Conservation (phyloP, 1,140 invertebrate species). For the Zaprionus capensis region DNA sequence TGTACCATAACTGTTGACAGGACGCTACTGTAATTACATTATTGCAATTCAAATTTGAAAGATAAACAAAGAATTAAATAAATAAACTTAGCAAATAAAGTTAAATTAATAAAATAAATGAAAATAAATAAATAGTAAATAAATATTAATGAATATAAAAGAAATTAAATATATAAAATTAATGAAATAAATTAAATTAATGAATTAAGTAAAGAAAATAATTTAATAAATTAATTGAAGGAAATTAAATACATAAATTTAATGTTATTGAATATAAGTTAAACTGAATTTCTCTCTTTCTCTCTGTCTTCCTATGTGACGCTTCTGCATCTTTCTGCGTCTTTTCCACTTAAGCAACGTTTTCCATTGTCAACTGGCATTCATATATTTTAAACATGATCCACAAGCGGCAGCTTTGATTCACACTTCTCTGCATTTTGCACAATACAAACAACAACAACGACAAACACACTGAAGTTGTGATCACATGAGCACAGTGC, state of each 20-base stretch:
- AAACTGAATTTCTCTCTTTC: neutral
- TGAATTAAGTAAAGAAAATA: too few relatives aligned
- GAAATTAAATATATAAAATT: neutral
- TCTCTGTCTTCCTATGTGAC: neutral
- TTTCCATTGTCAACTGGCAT: constrained; percentile 21
- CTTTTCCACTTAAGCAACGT: constrained; percentile 11
- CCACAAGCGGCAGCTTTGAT: constrained; percentile 31
- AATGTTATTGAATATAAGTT: too few relatives aligned
- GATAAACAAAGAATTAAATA: too few relatives aligned
- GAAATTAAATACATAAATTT: too few relatives aligned
- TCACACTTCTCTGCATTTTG: constrained; percentile 30
- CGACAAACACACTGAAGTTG: constrained; percentile 1
- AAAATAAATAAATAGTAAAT: neutral
- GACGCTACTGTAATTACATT: constrained; percentile 28
- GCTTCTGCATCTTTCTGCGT: neutral
- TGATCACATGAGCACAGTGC: constrained; percentile 24
- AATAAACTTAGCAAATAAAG: neutral
- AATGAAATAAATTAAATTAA: neutral
- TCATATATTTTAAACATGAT: constrained; percentile 11
- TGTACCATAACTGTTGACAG: too few relatives aligned
- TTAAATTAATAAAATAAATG: neutral
- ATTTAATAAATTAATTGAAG: too few relatives aligned
- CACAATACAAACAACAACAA: constrained; percentile 13
- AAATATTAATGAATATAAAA: too few relatives aligned
- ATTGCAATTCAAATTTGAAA: neutral